Conservation (phyloP, 2,113 vertebrate genomes). For the Bothrops jararaca region DNA sequence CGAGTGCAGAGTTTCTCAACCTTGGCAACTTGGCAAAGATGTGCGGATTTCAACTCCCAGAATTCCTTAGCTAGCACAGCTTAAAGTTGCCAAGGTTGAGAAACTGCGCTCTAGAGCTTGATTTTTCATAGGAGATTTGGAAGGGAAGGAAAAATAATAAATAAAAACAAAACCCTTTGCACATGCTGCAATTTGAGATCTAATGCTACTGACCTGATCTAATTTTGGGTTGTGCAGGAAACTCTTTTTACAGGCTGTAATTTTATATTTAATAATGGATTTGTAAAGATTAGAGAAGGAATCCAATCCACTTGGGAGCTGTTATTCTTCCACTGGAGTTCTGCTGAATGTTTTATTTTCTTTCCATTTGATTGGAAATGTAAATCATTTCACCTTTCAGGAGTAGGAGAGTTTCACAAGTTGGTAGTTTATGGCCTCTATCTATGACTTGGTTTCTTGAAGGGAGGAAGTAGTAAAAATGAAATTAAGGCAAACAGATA, state of each 20-base stretch:
- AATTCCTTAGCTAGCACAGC: background rate
- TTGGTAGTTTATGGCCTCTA: slow-evolving; percentile 58
- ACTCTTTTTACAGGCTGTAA: slow-evolving; percentile 47
- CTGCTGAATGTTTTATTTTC: slow-evolving; percentile 50
- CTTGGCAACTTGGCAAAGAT: background rate
- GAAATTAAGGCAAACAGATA: slow-evolving; percentile 64
- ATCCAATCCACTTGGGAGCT: slow-evolving; percentile 41
- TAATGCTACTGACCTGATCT: slow-evolving; percentile 47
- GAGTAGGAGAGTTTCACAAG: slow-evolving; percentile 37
- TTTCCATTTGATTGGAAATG: slow-evolving; percentile 60
- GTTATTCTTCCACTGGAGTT: slow-evolving; percentile 52
- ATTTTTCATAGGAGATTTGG: background rate
- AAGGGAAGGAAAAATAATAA: background rate
- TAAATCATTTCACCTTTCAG: slow-evolving; percentile 64
- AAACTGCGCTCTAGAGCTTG: background rate
- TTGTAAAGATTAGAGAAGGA: slow-evolving; percentile 47
- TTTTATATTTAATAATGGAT: slow-evolving; percentile 45
- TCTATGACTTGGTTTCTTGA: slow-evolving; percentile 54
- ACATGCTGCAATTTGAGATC: slow-evolving; percentile 6
- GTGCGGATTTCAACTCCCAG: background rate
- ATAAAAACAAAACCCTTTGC: slow-evolving; percentile 17
- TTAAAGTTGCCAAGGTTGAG: background rate
- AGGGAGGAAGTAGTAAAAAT: slow-evolving; percentile 65
- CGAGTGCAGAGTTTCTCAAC: background rate
- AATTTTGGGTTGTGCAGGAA: slow-evolving; percentile 46